Evolutionary conservation across 2,797 vertebrate genomes (phyloP).

Genomic region (Dicrostonyx torquatus): DNA sequence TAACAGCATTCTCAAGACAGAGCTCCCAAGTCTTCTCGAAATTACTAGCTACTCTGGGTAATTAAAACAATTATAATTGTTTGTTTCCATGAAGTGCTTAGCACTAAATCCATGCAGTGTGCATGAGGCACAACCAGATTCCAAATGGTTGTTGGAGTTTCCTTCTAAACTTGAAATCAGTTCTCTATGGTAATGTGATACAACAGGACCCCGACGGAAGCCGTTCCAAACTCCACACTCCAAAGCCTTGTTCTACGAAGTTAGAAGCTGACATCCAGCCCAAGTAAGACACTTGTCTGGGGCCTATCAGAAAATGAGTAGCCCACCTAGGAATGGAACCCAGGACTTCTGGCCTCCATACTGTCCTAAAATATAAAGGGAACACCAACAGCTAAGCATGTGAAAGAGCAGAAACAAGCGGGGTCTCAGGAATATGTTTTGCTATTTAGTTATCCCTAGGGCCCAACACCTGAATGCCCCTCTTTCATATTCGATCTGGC

Average conservation of each 20-base stretch:
- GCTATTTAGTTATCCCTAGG: background rate
- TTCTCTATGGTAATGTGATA: slow-evolving; percentile 14
- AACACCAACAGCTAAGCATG: background rate
- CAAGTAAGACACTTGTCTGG: background rate
- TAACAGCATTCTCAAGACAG: slow-evolving; percentile 80
- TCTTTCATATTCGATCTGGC: background rate
- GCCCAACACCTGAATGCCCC: background rate
- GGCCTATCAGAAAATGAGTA: background rate
- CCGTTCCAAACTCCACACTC: background rate
- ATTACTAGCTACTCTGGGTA: slow-evolving; percentile 82
- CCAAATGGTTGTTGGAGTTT: slow-evolving; percentile 56
- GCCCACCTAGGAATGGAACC: background rate
- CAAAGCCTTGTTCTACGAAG: background rate
- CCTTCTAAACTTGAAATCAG: slow-evolving; percentile 46
- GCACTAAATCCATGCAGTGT: slow-evolving; percentile 73
- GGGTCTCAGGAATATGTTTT: background rate
- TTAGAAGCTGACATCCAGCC: background rate
- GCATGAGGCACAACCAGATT: slow-evolving; percentile 50
- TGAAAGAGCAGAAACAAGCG: background rate
- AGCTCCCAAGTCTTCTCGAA: slow-evolving; percentile 78
- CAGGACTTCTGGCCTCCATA: background rate
- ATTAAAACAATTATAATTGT: slow-evolving; percentile 86
- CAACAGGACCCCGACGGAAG: background rate
- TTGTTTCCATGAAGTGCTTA: slow-evolving; percentile 81
- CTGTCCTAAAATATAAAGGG: slow-evolving; percentile 25